Base-by-base conservation (phyloP, 2,888 invertebrate genomes). In the Litoditis marina region DNA sequence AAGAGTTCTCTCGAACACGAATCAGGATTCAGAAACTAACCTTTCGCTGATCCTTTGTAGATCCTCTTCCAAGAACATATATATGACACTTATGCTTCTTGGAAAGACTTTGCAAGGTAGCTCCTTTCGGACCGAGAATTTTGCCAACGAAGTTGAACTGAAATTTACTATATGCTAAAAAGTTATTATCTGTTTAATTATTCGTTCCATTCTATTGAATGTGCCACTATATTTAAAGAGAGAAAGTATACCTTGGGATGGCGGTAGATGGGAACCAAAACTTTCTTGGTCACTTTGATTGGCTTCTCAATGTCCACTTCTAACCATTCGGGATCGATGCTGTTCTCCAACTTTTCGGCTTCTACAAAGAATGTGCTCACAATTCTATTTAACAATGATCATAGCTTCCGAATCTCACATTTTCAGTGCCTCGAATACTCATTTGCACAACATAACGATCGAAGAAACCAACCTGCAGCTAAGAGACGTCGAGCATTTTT, bases 91-190 rank as follows among this genome's bases (percentile, higher is more conserved):
- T 82, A 69, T 70, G 75, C 7, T 71, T 68, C 58, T 81, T 81
- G 54, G 78, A 81, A 42, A 83, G 66, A 4, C 71, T 74, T 61
- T 83, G 81, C 46, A 83, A 70, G 30, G 81, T 83, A 7, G 77
- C 76, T 22, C 83, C 83, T 31, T 78, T 79, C 44, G 81, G 83
- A 31, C 83, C 83, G 25, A 83, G 74, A 8, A 83, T 71, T 63
- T 83, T 83, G 51, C 83, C 83, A 44, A 83, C 79, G 63, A 80
- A 83, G 65, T 83, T 83, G 71, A 83, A 83, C 78, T 61, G 5
- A 49, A 61, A 53, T 8, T 4, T 22, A 19, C 1, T 28, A 50
- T 44, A 22, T 8, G n/a, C 46, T 16, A 32, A 22, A 19, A 50
- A 19, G 19, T 28, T 50, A 11, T n/a, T n/a, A n/a, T 13, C 8